Percentiles rank a stretch among this genome's conserved stretches.
These are phyloP conservation scores for Cheiracanthium punctorium DNA, from an alignment of 2,888 invertebrate genomes.

Conservation along the genomic window DNA sequence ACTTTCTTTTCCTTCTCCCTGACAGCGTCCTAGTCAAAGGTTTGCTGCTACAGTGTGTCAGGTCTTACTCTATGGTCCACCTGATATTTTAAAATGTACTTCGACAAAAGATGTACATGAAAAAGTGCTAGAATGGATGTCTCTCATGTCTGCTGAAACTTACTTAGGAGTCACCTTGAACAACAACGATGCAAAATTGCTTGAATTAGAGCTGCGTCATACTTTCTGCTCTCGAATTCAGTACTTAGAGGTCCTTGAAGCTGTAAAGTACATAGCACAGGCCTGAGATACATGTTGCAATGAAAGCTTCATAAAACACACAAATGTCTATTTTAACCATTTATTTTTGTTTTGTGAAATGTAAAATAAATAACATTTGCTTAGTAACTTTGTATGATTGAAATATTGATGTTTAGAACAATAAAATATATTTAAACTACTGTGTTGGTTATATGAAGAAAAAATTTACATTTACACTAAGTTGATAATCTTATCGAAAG, in stretches of 20 bases:
- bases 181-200: not conserved
- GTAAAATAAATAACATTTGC: too few relatives aligned
- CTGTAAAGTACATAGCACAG: constrained; percentile 44
- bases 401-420: too few relatives aligned
- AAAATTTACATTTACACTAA: too few relatives aligned
- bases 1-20: constrained; percentile 71
- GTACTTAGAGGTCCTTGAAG: constrained; percentile 43
- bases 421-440: too few relatives aligned
- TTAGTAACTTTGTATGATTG: too few relatives aligned
- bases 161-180: constrained; percentile 27
- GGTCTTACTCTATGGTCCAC: constrained; percentile 78
- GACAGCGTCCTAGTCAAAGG: constrained; percentile 81
- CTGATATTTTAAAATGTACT: constrained; percentile 2
- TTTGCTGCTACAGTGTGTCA: constrained; percentile 86
- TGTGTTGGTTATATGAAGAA: too few relatives aligned
- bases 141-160: constrained; percentile 36
- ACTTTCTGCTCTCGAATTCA: constrained; percentile 59
- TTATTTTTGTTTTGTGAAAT: too few relatives aligned
- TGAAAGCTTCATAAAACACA: too few relatives aligned
- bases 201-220: constrained; percentile 33
- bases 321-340: too few relatives aligned
- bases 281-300: not conserved
- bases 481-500: too few relatives aligned
- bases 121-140: constrained; percentile 54
- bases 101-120: not conserved